Percentiles rank a stretch among this genome's conserved stretches.
phyloP scores from a whole-genome alignment of 2,113 vertebrate species.

The Myrmecobius fasciatus region DNA sequence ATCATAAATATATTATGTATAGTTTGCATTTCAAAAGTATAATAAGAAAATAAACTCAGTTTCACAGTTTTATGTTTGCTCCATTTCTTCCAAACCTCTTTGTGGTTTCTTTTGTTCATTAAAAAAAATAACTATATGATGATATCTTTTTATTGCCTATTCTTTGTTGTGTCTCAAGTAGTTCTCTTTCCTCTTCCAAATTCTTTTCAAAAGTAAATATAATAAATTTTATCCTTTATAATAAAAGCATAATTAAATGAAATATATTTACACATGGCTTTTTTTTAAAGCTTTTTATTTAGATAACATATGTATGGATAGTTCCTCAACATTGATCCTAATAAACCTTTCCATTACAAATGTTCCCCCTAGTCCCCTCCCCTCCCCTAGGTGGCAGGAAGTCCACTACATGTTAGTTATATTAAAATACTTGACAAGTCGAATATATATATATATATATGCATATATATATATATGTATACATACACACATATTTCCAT shows the following conservation, averaged over 20 bases:
- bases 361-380: too few species aligned
- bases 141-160: neutral
- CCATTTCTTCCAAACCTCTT: neutral
- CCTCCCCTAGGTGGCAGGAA: too few species aligned
- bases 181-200: neutral
- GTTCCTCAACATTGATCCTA: too few species aligned
- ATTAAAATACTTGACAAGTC: too few species aligned
- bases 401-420: too few species aligned
- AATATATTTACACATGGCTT: neutral
- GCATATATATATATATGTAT: too few species aligned
- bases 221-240: neutral
- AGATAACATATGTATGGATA: too few species aligned
- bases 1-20: neutral
- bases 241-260: neutral
- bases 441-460: too few species aligned
- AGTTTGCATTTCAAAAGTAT: neutral
- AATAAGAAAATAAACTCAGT: neutral
- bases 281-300: too few species aligned
- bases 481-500: too few species aligned
- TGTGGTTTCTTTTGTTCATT: neutral
- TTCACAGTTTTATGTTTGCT: neutral
- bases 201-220: neutral
- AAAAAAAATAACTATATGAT: neutral
- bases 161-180: neutral
- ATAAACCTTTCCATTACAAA: too few species aligned